phyloP scores from a whole-genome alignment of 2,113 vertebrate genomes.

The Apistogramma diplotaenia region DNA sequence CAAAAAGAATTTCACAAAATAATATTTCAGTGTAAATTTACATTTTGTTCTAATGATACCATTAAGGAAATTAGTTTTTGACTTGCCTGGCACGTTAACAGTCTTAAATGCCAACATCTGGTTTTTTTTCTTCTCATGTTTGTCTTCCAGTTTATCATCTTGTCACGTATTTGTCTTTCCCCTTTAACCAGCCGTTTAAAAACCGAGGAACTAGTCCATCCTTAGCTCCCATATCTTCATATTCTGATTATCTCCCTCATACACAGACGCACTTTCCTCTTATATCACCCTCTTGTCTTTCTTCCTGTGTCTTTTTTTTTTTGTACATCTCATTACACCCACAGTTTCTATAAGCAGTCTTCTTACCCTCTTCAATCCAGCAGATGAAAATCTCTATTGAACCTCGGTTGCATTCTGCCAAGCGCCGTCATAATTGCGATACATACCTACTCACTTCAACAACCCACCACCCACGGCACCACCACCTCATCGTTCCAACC shows the following conservation, averaged over 20 bases:
- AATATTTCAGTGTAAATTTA: background rate
- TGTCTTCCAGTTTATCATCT: background rate
- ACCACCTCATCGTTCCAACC: background rate
- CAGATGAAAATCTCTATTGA: conserved; percentile 49
- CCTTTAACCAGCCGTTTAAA: background rate
- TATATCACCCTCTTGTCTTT: background rate
- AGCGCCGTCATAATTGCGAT: conserved; percentile 41
- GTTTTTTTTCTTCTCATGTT: background rate
- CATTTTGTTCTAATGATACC: background rate
- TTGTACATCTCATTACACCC: conserved; percentile 58
- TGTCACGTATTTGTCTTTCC: background rate
- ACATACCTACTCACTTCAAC: conserved; percentile 39
- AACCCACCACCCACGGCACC: conserved; percentile 1
- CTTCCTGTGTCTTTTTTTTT: background rate
- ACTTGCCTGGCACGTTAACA: background rate
- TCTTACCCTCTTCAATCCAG: conserved; percentile 16
- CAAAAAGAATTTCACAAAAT: fast-evolving
- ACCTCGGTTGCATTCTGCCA: conserved; percentile 25
- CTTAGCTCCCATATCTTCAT: background rate
- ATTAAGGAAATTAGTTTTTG: background rate
- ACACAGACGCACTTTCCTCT: background rate
- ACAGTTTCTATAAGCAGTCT: conserved; percentile 44
- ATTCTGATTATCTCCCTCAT: background rate
- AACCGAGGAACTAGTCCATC: background rate
- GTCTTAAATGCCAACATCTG: background rate